Evolutionary conservation across 2,888 invertebrate genomes (phyloP).

Genomic region (Apotomis betuletana): DNA sequence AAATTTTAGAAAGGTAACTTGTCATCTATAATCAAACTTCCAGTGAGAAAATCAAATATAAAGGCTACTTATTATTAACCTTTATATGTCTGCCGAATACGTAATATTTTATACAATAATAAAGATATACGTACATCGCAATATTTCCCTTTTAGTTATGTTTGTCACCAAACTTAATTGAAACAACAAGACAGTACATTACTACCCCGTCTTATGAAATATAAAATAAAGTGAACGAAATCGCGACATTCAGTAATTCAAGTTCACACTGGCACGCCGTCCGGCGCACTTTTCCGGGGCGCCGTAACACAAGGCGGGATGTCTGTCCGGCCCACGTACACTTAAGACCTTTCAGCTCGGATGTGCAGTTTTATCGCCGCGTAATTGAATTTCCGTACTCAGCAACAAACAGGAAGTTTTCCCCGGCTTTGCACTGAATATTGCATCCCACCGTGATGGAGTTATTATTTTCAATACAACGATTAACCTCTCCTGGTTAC

Average conservation of each 20-base stretch:
- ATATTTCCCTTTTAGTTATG: neutral
- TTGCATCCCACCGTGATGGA: conserved; percentile 66
- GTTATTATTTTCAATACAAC: conserved; percentile 70
- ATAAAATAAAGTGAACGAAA: conserved; percentile 36
- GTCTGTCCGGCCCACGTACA: neutral
- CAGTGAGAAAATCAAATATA: too few species aligned
- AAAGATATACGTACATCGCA: neutral
- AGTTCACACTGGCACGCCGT: conserved; percentile 38
- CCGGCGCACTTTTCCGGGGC: conserved; percentile 32
- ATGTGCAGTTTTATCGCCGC: conserved; percentile 72
- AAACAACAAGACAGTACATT: conserved; percentile 21
- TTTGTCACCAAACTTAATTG: conserved; percentile 8
- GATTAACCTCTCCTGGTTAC: conserved; percentile 50
- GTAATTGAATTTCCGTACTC: conserved; percentile 80
- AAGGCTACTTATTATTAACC: too few species aligned
- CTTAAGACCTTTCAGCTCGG: conserved; percentile 20
- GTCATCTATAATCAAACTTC: too few species aligned
- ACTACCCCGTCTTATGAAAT: conserved; percentile 17
- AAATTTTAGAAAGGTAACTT: too few species aligned
- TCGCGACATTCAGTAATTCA: conserved; percentile 41
- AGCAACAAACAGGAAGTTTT: conserved; percentile 77
- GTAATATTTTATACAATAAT: too few species aligned
- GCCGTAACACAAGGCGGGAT: neutral
- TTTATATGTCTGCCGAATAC: too few species aligned
- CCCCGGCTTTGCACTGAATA: conserved; percentile 65